phyloP scores from a whole-genome alignment of 2,113 vertebrate genomes.

The Dasyurus viverrinus region DNA sequence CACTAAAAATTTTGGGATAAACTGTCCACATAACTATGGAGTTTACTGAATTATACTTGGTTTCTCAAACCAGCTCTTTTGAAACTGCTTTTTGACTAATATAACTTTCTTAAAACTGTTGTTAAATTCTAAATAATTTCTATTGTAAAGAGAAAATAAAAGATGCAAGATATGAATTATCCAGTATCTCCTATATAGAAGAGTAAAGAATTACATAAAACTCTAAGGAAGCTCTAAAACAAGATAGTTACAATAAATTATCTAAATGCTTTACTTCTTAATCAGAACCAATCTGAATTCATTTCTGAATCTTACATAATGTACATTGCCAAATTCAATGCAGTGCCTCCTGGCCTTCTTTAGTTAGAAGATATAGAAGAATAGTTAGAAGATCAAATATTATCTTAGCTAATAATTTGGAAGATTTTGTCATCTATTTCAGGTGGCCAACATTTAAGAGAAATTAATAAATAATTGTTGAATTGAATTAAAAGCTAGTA shows the following conservation, averaged over 20 bases:
- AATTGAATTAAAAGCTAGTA: not conserved
- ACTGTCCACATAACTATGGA: not conserved
- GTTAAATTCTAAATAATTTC: constrained; percentile 30
- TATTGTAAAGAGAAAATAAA: not conserved
- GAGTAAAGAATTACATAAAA: not conserved
- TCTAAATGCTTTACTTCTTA: not conserved
- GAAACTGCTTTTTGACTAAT: not conserved
- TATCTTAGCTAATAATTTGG: not conserved
- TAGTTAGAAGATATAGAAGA: not conserved
- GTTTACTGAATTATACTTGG: not conserved
- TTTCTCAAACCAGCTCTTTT: not conserved
- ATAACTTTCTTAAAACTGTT: constrained; percentile 24
- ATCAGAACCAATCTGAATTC: not conserved
- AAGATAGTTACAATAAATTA: not conserved
- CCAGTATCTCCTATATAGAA: not conserved
- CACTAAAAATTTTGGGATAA: not conserved
- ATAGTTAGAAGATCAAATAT: not conserved
- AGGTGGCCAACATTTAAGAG: not conserved
- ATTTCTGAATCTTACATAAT: not conserved
- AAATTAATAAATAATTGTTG: constrained; percentile 26
- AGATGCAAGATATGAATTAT: not conserved
- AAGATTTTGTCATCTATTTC: not conserved
- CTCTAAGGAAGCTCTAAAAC: not conserved
- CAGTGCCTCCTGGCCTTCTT: not conserved
- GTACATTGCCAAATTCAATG: not conserved